Base-by-base conservation (phyloP, 2,113 vertebrate genomes). In the Dolichotis patagonum region DNA sequence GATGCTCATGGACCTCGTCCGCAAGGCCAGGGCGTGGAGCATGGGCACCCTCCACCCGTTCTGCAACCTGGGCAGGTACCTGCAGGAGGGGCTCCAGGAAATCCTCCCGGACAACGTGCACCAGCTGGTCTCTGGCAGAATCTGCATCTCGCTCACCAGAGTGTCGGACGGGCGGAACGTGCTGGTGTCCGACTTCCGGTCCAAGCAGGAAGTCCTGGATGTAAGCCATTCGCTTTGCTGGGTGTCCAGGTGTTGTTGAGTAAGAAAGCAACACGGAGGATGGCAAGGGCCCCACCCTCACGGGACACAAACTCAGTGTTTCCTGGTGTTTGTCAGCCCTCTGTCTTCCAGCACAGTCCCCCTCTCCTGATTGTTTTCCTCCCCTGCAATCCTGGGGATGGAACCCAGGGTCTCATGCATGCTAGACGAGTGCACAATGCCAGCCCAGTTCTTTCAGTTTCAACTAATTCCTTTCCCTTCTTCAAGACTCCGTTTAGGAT, bases 161-260 rank as follows among this genome's bases (percentile, higher is more conserved):
- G 99, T 99, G 58, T 99, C 99, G 0, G 99, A 99, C 4, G 99
- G 99, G 4, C 94, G 99, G 96, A 99, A 99, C 0, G 98, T 99
- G 32, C 97, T 99, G 88, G 98, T 99, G 97, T 99, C 99, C 0
- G 98, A 99, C 19, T 99, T 99, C 82, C 98, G 95, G 85, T 99
- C 99, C 78, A 99, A 99, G 97, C 99, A 99, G 2, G 99, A 99
- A 96, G 99, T 99, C 7, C 98, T 99, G 52, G 99, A 99, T 98
- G 99, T 99, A 96, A 96, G 98, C 26, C 1, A 0, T n/a, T 20
- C 30, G 41, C n/a, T 54, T 32, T 0, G 22, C 26, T 22, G 73
- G 58, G 73, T 30, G 26, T n/a, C 14, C 11, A 54, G 52, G 73
- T 24, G 20, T 41, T 11, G 54, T 28, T 32, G 0, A 12, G 22